Base-by-base conservation (phyloP, 2,888 invertebrate species). In the Philaethria dido region DNA sequence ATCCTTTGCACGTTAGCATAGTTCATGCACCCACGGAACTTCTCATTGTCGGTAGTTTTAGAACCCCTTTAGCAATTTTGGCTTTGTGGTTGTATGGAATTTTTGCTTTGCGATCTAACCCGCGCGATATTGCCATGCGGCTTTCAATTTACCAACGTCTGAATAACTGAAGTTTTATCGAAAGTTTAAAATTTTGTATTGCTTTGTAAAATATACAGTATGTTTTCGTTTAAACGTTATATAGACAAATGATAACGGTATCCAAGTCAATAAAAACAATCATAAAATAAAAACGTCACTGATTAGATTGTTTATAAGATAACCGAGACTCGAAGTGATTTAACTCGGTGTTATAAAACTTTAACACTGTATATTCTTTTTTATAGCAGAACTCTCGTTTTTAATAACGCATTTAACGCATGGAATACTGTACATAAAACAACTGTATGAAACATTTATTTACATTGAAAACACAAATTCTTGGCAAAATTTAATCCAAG, bases 51-150 rank as follows among this genome's bases (percentile, higher is more conserved):
- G 74, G 74, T 76, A 79, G 78, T 79, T 80, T 83, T 78, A 76
- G 77, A 78, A 75, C 75, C 76, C 77, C 77, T 80, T 68, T 77
- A 81, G 78, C 80, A 80, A 84, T 84, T 84, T 80, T 67, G 74
- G 78, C 83, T 85, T 84, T 84, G 81, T 82, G 80, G 73, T 77
- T 73, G 72, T 72, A 70, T 69, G 79, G 78, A 81, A 82, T 84
- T 83, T 83, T 82, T 80, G 78, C 80, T 81, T 78, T 79, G 72
- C 72, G 64, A 71, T 73, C 69, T 71, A 72, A 72, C 65, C 68
- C 63, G 59, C 69, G 60, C 74, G 63, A 73, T 72, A 76, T 73
- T 70, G 73, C 69, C 60, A 57, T 69, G 71, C 64, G 62, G 65
- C 67, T 70, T 69, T 67, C 69, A 68, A 75, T 73, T 70, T 72